Percentiles rank a stretch among this genome's conserved stretches.
These are phyloP conservation scores for Anoplius nigerrimus DNA, from an alignment of 2,888 invertebrate species.

Conservation along the genomic window DNA sequence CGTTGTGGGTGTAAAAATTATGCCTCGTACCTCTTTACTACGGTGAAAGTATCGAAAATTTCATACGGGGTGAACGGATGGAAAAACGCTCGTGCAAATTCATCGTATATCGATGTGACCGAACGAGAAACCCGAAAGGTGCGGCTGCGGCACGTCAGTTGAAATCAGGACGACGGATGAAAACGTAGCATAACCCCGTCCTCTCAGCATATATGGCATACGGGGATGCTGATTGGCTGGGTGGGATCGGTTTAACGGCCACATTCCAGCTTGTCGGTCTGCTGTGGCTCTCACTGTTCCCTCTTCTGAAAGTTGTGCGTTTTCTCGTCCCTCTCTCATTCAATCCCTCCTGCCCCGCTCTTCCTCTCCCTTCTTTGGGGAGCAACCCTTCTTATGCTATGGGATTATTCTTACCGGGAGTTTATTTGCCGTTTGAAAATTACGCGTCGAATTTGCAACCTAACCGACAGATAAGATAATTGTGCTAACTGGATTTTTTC, in stretches of 20 bases:
- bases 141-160: background rate
- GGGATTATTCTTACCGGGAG: too few relatives aligned
- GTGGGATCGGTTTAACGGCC: conserved; percentile 63
- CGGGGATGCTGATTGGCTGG: conserved; percentile 59
- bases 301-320: conserved; percentile 2
- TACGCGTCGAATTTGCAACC: too few relatives aligned
- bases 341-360: background rate
- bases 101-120: conserved; percentile 10
- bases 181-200: conserved; percentile 14
- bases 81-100: background rate
- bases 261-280: conserved; percentile 60
- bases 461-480: too few relatives aligned
- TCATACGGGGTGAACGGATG: too few relatives aligned
- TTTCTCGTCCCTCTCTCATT: conserved; percentile 9
- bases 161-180: background rate
- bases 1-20: background rate
- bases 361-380: background rate
- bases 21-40: conserved; percentile 28
- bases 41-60: too few relatives aligned
- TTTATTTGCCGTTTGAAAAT: too few relatives aligned
- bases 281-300: conserved; percentile 25
- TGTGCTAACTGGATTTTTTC: too few relatives aligned
- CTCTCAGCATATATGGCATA: conserved; percentile 39
- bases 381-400: too few relatives aligned
- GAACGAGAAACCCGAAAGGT: background rate